phyloP scores from a whole-genome alignment of 2,888 invertebrate genomes.

The Lycocerus yunnanus region DNA sequence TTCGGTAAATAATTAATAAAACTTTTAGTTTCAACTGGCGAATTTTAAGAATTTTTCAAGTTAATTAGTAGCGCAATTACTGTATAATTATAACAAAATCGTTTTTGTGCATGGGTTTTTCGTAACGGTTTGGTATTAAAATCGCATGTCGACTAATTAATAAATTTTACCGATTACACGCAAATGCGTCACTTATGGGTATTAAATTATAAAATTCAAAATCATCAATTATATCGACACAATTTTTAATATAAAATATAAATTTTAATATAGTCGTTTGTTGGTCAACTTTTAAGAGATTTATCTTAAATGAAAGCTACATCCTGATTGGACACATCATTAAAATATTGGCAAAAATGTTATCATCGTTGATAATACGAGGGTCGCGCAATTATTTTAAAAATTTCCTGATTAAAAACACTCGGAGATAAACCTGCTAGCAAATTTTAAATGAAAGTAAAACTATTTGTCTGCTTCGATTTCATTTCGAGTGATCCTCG shows the following conservation, averaged over 20 bases:
- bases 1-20: no score
- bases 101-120: not conserved
- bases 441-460: not conserved
- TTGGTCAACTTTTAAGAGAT: slow-evolving; percentile 7
- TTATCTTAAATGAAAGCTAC: slow-evolving; percentile 25
- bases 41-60: not conserved
- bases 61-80: not conserved
- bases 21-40: no score
- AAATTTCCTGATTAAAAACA: not conserved
- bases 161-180: slow-evolving; percentile 12
- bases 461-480: not conserved
- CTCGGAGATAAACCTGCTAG: no score
- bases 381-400: not conserved
- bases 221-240: slow-evolving; percentile 12
- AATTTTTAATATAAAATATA: slow-evolving; percentile 10
- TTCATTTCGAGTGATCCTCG: not conserved
- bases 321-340: not conserved
- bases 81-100: not conserved
- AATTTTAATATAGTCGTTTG: not conserved
- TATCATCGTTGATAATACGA: not conserved
- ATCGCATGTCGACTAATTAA: slow-evolving; percentile 1
- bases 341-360: not conserved
- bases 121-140: not conserved
- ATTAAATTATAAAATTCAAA: slow-evolving; percentile 8
- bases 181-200: not conserved